Percentiles rank a stretch among this genome's conserved stretches.
These are phyloP conservation scores for Sciurus carolinensis DNA, from an alignment of 2,797 vertebrate genomes.

Conservation along the genomic window DNA sequence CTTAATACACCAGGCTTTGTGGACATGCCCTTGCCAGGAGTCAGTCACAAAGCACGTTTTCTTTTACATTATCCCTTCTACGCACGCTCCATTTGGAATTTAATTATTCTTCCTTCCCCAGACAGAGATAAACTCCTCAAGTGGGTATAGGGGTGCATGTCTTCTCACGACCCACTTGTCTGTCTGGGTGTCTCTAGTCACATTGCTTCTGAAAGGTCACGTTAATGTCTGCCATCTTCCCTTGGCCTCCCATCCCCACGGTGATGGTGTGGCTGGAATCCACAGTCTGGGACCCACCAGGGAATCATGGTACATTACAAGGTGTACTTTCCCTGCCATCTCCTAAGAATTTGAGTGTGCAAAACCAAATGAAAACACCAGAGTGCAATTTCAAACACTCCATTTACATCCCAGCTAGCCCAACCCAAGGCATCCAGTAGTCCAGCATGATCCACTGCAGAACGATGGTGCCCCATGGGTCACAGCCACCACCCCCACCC, in stretches of 20 bases:
- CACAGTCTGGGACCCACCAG: not conserved
- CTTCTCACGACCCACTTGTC: not conserved
- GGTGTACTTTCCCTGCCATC: not conserved
- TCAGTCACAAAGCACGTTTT: not conserved
- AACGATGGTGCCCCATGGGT: not conserved
- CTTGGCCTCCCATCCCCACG: not conserved
- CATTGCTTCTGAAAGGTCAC: not conserved
- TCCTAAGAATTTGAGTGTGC: not conserved
- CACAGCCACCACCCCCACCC: not conserved
- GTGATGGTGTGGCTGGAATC: not conserved
- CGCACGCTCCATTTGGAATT: not conserved
- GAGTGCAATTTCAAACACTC: not conserved
- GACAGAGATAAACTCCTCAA: not conserved
- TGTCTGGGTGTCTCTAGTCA: not conserved
- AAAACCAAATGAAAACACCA: not conserved
- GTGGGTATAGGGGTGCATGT: not conserved
- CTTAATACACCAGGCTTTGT: not conserved
- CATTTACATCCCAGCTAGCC: not conserved
- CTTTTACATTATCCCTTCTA: not conserved
- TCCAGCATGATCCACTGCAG: not conserved
- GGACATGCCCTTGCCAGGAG: not conserved
- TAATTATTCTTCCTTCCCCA: not conserved
- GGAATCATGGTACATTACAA: not conserved
- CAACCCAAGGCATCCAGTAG: not conserved
- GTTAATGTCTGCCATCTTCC: not conserved